Evolutionary conservation across 2,113 vertebrate genomes (phyloP).

Genomic region (Oncorhynchus gorbuscha): DNA sequence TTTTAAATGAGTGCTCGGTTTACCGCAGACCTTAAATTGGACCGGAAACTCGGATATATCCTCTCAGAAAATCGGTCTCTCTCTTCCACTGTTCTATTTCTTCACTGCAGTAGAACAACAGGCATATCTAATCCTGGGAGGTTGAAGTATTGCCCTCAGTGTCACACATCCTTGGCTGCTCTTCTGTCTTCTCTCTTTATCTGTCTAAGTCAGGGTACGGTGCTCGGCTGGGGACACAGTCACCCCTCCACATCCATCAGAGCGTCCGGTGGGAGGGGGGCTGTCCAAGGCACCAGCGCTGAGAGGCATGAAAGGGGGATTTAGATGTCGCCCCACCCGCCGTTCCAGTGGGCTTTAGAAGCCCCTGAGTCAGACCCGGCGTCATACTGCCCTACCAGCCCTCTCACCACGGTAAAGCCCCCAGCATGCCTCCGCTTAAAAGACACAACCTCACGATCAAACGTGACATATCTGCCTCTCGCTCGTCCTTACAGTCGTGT

Average conservation of each 20-base stretch:
- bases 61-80: background rate
- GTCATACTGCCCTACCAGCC: slow-evolving; percentile 43
- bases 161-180: slow-evolving; percentile 29
- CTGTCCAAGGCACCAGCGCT: slow-evolving; percentile 44
- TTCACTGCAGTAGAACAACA: slow-evolving; percentile 27
- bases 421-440: slow-evolving; percentile 35
- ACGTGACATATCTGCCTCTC: slow-evolving; percentile 48
- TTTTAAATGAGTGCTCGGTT: too few relatives aligned
- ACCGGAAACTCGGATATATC: background rate
- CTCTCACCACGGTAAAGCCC: slow-evolving; percentile 36
- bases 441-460: slow-evolving; percentile 32
- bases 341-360: slow-evolving; percentile 52
- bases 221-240: slow-evolving; percentile 10
- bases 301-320: slow-evolving; percentile 59
- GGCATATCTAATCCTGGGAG: background rate
- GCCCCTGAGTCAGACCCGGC: slow-evolving; percentile 37
- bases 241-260: background rate
- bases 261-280: background rate
- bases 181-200: slow-evolving; percentile 8
- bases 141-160: slow-evolving; percentile 19
- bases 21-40: background rate
- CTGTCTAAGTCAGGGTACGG: background rate
- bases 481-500: slow-evolving; percentile 20
- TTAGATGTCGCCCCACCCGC: slow-evolving; percentile 58
- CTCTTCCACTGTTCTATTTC: slow-evolving; percentile 13